Evolutionary conservation across 2,797 vertebrate species (phyloP), one percentile per base, ranked within the genome.

Genomic region (Vipera latastei): DNA sequence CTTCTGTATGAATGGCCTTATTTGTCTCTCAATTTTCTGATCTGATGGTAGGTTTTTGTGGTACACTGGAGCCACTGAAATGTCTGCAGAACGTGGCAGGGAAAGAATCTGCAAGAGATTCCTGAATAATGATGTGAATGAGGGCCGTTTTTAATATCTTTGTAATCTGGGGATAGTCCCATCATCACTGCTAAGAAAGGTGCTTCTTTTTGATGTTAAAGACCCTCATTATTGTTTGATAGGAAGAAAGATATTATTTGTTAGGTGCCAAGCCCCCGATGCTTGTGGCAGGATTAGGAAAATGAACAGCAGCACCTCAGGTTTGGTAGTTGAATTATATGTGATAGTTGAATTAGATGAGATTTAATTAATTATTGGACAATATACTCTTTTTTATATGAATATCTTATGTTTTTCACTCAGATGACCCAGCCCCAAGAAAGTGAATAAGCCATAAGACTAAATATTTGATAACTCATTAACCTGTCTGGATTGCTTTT

Each of bases 401-500:
- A 78, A 87, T 14, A 51, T 20, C 28, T 22, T 48, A 26, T 53
- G 44, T 51, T 28, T 90, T 48, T 44, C 25, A 69, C 16, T 57
- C 57, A 63, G 44, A 26, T 88, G 44, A 83, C 2, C 32, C 32
- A 91, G 18, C 18, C 4, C 22, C 38, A 59, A 87, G 53, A 86
- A 69, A 59, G 56, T 56, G 22, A 89, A 56, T 56, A 25, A 83
- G 44, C 44, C 78, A 48, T 48, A 25, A 48, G 48, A 48, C 44
- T 22, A 83, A 83, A 88, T 55, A 88, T 61, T 60, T 90, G 44
- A 55, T 78, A 56, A 48, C 90, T 44, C 1, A 26, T 90, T 92
- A 91, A 51, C 18, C 92, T 53, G 38, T 20, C 26, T 78, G 89
- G 18, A 25, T 94, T 95, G 53, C 73, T 86, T 96, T 95, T 95